Base-by-base conservation (phyloP, 2,797 vertebrate species). In the Catostomus latipinnis region DNA sequence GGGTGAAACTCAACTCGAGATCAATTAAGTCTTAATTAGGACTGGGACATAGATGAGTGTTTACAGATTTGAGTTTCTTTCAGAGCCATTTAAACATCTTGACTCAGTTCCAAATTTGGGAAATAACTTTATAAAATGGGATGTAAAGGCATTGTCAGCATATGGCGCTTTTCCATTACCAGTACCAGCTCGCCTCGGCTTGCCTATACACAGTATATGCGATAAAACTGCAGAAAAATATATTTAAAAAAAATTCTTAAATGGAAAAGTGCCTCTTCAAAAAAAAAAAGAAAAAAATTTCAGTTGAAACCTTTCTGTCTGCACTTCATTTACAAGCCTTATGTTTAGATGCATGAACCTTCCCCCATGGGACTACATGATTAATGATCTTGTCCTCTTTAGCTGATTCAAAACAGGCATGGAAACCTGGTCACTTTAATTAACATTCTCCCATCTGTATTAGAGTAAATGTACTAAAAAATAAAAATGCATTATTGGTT, bases 381-480 rank as follows among this genome's bases (percentile, higher is more conserved):
- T 76, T 66, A 63, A 83, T 65, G 53, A 45, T 9, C 45, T 43
- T 71, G 56, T 78, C 57, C 56, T 49, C 22, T 65, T 34, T 50
- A n/a, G 60, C 22, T 74, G 65, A 82, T 74, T 80, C 63, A 16
- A 49, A 74, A 57, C 60, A 74, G 74, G 66, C 16, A 34, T 74
- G 34, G 22, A 65, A 53, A 68, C 6, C 14, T 5, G 52, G 54
- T 69, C n/a, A 43, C 13, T 49, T 50, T 76, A 60, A 60, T 48
- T 46, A 57, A 67, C 45, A 62, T 57, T 52, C 11, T 73, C 62
- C 56, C 48, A 75, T 9, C 14, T 60, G 60, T 67, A 58, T 65
- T 62, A 16, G 62, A 73, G 72, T 69, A 80, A 73, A 69, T 70
- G n/a, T 83, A 49, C 46, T 52, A 53, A 66, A 71, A 75, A 34